phyloP scores from a whole-genome alignment of 2,888 invertebrate genomes.

The Callinectes sapidus region DNA sequence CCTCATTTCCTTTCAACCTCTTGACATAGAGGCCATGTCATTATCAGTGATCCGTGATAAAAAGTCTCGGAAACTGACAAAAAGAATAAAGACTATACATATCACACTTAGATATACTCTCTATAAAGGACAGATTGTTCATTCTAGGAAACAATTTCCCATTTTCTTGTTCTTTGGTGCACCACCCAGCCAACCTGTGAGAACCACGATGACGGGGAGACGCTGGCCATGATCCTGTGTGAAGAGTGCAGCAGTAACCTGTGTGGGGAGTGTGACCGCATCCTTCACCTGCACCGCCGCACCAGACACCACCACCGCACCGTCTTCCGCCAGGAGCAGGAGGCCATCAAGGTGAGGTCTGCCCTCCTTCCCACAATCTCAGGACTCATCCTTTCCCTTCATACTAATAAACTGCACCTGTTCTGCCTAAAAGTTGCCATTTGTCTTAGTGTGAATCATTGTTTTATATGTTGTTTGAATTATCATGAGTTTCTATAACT shows the following conservation, averaged over 20 bases:
- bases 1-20: not conserved
- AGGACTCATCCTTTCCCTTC: too few relatives aligned
- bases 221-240: conserved; percentile 94
- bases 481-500: too few relatives aligned
- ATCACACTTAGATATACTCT: not conserved
- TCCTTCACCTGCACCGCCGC: conserved; percentile 92
- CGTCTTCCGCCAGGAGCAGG: conserved; percentile 97
- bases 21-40: not conserved
- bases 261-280: conserved; percentile 96
- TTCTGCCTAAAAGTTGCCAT: too few relatives aligned
- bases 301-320: conserved; percentile 87
- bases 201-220: conserved; percentile 97
- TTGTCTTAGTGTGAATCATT: too few relatives aligned
- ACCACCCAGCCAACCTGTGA: conserved; percentile 86
- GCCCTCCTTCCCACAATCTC: too few relatives aligned
- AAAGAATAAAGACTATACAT: not conserved
- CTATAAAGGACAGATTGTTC: not conserved
- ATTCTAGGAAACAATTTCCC: not conserved
- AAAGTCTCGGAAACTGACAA: not conserved
- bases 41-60: not conserved
- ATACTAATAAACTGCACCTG: too few relatives aligned
- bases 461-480: too few relatives aligned
- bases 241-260: conserved; percentile 92
- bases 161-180: not conserved
- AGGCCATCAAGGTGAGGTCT: conserved; percentile 83